Conservation (phyloP, 2,113 vertebrate genomes). For the Panthera leo region DNA sequence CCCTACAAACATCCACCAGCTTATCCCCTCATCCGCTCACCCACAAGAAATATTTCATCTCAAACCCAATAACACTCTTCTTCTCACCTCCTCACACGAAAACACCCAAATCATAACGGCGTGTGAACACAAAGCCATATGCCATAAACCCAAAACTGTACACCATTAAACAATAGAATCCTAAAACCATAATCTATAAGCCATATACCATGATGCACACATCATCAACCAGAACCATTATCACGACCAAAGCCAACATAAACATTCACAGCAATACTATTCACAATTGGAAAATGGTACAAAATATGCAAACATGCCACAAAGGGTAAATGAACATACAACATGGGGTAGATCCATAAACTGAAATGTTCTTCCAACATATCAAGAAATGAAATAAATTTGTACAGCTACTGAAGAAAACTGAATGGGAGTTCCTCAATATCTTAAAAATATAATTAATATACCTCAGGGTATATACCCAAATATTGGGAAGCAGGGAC, state of each 20-base stretch:
- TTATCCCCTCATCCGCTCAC: neutral
- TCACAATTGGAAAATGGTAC: neutral
- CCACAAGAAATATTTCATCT: neutral
- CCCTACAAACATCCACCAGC: neutral
- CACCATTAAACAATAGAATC: neutral
- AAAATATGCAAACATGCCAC: neutral
- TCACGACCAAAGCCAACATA: neutral
- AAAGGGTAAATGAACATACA: neutral
- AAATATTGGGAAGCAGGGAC: neutral
- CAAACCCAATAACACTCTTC: neutral
- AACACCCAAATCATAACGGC: neutral
- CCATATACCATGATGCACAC: neutral
- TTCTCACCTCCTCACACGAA: neutral
- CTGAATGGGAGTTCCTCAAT: neutral
- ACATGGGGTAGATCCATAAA: neutral
- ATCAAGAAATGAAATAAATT: neutral
- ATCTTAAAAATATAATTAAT: neutral
- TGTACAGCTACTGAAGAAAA: neutral
- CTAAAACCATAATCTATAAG: neutral
- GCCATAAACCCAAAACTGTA: neutral
- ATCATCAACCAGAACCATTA: neutral
- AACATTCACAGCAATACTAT: neutral
- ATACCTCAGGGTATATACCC: neutral
- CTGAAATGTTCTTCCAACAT: neutral
- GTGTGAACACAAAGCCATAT: neutral